A percentile compares a stretch with the other conserved stretches of the same genome.
These are phyloP conservation scores for Drosophila burlai DNA, from an alignment of 1,140 invertebrate species.

Conservation along the genomic window DNA sequence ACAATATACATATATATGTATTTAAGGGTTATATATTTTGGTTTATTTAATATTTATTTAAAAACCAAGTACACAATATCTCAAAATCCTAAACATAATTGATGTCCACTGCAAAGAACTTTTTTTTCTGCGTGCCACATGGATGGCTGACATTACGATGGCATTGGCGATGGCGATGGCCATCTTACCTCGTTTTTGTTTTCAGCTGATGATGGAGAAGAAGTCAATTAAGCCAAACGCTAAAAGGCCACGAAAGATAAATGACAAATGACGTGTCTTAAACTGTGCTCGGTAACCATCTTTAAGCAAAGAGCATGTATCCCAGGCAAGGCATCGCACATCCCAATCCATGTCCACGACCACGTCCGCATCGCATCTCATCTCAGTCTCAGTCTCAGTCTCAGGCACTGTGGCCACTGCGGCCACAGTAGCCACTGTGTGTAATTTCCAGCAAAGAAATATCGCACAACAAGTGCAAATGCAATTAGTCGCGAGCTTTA, in stretches of 20 bases:
- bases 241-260: slow-evolving; percentile 79
- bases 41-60: not conserved
- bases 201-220: slow-evolving; percentile 49
- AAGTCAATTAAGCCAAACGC: slow-evolving; percentile 80
- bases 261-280: slow-evolving; percentile 82
- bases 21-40: not conserved
- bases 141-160: slow-evolving; percentile 8
- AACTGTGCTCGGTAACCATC: slow-evolving; percentile 52
- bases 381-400: not conserved
- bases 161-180: not conserved
- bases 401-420: not conserved
- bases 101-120: not conserved
- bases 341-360: slow-evolving; percentile 9
- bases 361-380: not conserved
- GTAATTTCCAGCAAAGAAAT: slow-evolving; percentile 79
- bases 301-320: slow-evolving; percentile 35
- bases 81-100: not conserved
- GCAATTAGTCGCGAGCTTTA: slow-evolving; percentile 79
- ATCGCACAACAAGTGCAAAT: slow-evolving; percentile 83
- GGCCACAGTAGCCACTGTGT: slow-evolving; percentile 51
- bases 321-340: slow-evolving; percentile 5
- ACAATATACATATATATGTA: no score
- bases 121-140: slow-evolving; percentile 11
- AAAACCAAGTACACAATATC: not conserved
- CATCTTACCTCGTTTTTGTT: slow-evolving; percentile 17